Evolutionary conservation across 2,113 vertebrate genomes (phyloP).

Genomic region (Larimichthys crocea): DNA sequence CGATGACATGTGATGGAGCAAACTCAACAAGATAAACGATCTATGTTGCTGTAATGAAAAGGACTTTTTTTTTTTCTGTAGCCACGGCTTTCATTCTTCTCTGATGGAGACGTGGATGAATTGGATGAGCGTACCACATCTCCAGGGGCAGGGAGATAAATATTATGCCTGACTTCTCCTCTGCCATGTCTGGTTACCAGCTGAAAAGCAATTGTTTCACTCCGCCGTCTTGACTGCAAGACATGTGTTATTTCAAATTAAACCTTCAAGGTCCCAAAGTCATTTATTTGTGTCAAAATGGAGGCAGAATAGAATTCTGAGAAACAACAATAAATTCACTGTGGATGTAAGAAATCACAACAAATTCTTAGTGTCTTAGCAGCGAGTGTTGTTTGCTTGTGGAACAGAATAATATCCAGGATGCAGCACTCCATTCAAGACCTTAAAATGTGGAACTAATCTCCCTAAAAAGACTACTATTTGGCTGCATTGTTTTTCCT

Average conservation of each 20-base stretch:
- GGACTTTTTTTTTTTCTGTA: slow-evolving; percentile 53
- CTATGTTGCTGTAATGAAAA: slow-evolving; percentile 82
- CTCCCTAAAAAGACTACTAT: slow-evolving; percentile 72
- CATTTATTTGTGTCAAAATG: slow-evolving; percentile 83
- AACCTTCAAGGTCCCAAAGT: slow-evolving; percentile 86
- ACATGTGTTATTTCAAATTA: slow-evolving; percentile 84
- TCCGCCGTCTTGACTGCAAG: slow-evolving; percentile 74
- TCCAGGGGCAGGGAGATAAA: slow-evolving; percentile 84
- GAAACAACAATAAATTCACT: slow-evolving; percentile 82
- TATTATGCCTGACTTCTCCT: slow-evolving; percentile 76
- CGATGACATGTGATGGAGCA: slow-evolving; percentile 64
- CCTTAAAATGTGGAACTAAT: slow-evolving; percentile 84
- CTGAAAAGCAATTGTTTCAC: slow-evolving; percentile 85
- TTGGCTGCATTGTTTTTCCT: slow-evolving; percentile 72
- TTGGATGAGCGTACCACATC: slow-evolving; percentile 69
- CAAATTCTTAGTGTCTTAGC: slow-evolving; percentile 76
- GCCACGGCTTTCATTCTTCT: slow-evolving; percentile 72
- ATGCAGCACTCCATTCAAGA: slow-evolving; percentile 75
- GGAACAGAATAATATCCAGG: slow-evolving; percentile 77
- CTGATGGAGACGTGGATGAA: slow-evolving; percentile 80
- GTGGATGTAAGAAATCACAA: slow-evolving; percentile 82
- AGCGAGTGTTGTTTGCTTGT: slow-evolving; percentile 73
- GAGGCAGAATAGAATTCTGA: slow-evolving; percentile 77
- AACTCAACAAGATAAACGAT: slow-evolving; percentile 75
- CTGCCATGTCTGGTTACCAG: slow-evolving; percentile 63